These are phyloP conservation scores for Drosophila murphyi DNA, from an alignment of 1,140 invertebrate species.

Conservation along the genomic window DNA sequence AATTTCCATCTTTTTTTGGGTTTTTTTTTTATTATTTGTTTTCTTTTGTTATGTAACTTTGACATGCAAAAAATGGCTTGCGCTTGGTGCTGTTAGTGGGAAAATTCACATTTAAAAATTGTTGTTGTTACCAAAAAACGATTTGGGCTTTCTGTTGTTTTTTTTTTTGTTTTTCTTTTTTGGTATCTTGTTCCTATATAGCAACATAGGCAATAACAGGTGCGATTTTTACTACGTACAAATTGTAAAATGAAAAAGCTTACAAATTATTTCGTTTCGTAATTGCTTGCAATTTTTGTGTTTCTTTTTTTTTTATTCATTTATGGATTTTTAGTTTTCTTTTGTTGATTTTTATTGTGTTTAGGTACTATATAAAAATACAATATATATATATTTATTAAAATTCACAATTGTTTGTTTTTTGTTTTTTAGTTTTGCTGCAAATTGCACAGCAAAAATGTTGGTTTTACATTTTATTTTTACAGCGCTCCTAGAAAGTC, in stretches of 20 bases:
- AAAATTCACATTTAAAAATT: constrained; percentile 60
- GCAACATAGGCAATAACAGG: constrained; percentile 73
- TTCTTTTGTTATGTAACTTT: constrained; percentile 56
- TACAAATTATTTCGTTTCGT: constrained; percentile 71
- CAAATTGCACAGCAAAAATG: constrained; percentile 50
- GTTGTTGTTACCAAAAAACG: constrained; percentile 38
- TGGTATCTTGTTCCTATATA: constrained; percentile 53
- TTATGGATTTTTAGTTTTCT: constrained; percentile 31
- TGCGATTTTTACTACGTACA: constrained; percentile 73
- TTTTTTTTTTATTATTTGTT: constrained; percentile 19
- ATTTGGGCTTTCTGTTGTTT: constrained; percentile 3
- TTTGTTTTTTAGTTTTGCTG: constrained; percentile 48
- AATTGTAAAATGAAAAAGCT: constrained; percentile 73
- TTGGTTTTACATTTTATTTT: constrained; percentile 46
- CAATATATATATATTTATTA: constrained; percentile 66
- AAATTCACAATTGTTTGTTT: constrained; percentile 70
- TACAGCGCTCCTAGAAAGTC: constrained; percentile 56
- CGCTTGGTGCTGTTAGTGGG: constrained; percentile 77
- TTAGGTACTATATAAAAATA: constrained; percentile 77
- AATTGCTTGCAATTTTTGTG: constrained; percentile 64
- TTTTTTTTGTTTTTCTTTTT: neutral
- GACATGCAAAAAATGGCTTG: constrained; percentile 80
- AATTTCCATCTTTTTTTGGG: neutral
- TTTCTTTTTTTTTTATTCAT: constrained; percentile 27
- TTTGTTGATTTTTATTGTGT: constrained; percentile 47